Evolutionary conservation across 2,888 invertebrate genomes (phyloP).

Genomic region (Nemotelus pantherinus): DNA sequence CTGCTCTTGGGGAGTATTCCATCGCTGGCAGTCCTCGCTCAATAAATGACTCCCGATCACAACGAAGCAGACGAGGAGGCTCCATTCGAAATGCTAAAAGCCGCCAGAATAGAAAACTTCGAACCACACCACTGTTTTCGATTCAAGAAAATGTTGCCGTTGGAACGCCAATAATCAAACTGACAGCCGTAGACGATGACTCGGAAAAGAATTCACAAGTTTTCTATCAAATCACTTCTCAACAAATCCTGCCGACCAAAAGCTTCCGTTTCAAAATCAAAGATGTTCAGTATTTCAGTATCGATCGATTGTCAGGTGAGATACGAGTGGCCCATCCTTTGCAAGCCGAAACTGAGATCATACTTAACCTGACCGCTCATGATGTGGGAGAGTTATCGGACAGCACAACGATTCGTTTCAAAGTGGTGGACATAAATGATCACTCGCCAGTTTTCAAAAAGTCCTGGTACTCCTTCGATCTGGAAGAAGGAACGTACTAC

Average conservation of each 20-base stretch:
- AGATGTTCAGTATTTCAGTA: constrained; percentile 71
- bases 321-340: constrained; percentile 76
- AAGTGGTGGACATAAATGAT: constrained; percentile 82
- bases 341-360: constrained; percentile 79
- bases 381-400: constrained; percentile 82
- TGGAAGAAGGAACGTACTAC: constrained; percentile 81
- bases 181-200: constrained; percentile 79
- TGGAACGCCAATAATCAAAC: constrained; percentile 74
- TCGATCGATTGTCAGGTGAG: constrained; percentile 81
- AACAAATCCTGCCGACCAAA: constrained; percentile 69
- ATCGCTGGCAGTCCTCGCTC: constrained; percentile 60
- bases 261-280: constrained; percentile 54
- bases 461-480: constrained; percentile 83
- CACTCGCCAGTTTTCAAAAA: constrained; percentile 85
- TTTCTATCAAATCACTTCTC: constrained; percentile 76
- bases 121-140: constrained; percentile 70
- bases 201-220: constrained; percentile 75
- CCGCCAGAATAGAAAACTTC: constrained; percentile 64
- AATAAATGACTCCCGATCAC: constrained; percentile 53
- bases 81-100: constrained; percentile 59
- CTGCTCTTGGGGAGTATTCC: constrained; percentile 55
- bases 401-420: constrained; percentile 75
- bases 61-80: constrained; percentile 62
- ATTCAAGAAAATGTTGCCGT: constrained; percentile 78
- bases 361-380: constrained; percentile 77